These are phyloP conservation scores for Sphaerodactylus townsendi DNA, from an alignment of 2,113 vertebrate genomes.

Conservation along the genomic window DNA sequence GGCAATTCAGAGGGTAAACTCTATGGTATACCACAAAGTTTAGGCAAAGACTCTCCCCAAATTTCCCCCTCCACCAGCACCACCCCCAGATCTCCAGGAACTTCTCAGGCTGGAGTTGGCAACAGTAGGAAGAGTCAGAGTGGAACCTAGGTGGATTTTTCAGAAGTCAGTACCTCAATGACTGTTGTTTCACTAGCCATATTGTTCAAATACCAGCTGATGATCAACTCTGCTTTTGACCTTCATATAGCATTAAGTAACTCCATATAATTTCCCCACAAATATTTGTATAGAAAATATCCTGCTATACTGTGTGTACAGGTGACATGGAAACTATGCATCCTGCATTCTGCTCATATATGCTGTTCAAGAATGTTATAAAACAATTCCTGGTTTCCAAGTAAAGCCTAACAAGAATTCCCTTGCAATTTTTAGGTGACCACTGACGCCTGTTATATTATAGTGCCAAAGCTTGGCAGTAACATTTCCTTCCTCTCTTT, in stretches of 20 bases:
- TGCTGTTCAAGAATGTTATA: not conserved
- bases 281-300: not conserved
- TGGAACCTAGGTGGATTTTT: no score
- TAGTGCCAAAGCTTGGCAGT: constrained; percentile 41
- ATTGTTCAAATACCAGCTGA: not conserved
- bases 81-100: no score
- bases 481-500: constrained; percentile 29
- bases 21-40: no score
- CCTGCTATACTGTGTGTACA: not conserved
- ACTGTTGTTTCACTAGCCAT: not conserved
- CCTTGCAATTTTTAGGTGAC: constrained; percentile 37
- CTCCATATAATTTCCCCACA: not conserved
- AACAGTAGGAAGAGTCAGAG: no score
- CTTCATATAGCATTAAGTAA: not conserved
- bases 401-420: constrained; percentile 2
- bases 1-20: no score
- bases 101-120: no score
- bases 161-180: not conserved
- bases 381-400: constrained; percentile 18
- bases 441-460: constrained; percentile 1
- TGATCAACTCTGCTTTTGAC: not conserved
- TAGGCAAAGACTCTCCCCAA: no score
- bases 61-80: no score
- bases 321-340: not conserved
- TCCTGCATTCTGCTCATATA: not conserved